phyloP scores from a whole-genome alignment of 2,113 vertebrate species.

The Ophthalmolycus amberensis region DNA sequence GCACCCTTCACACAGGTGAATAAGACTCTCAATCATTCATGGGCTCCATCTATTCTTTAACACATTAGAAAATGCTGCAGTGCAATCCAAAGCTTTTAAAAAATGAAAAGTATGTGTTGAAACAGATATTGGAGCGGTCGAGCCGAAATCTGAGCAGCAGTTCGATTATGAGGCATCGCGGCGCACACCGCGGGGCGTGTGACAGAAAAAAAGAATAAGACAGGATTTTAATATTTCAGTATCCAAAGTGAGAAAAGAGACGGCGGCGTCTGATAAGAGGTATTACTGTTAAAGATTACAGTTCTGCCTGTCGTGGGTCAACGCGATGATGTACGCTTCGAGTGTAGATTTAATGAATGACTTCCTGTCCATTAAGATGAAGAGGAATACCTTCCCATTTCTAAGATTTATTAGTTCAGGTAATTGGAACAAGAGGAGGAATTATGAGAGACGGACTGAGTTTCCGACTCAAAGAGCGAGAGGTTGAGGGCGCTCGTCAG shows the following conservation, averaged over 20 bases:
- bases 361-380: conserved; percentile 87
- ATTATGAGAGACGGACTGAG: conserved; percentile 75
- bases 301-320: conserved; percentile 83
- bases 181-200: conserved; percentile 69
- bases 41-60: conserved; percentile 77
- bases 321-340: conserved; percentile 77
- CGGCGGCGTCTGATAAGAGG: conserved; percentile 66
- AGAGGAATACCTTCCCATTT: conserved; percentile 81
- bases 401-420: conserved; percentile 85
- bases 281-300: conserved; percentile 81
- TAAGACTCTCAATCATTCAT: conserved; percentile 72
- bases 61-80: conserved; percentile 69
- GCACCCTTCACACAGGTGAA: conserved; percentile 49
- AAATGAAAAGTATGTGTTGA: conserved; percentile 73
- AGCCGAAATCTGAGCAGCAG: conserved; percentile 54
- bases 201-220: conserved; percentile 72
- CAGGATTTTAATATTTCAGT: conserved; percentile 85
- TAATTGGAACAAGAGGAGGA: conserved; percentile 84
- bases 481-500: conserved; percentile 65
- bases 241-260: conserved; percentile 70
- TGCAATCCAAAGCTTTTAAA: conserved; percentile 66
- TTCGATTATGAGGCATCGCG: conserved; percentile 59
- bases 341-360: conserved; percentile 82
- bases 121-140: conserved; percentile 67
- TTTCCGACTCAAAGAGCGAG: conserved; percentile 75